Conservation (phyloP, 1,140 invertebrate species). For the Parasteatoda tepidariorum region DNA sequence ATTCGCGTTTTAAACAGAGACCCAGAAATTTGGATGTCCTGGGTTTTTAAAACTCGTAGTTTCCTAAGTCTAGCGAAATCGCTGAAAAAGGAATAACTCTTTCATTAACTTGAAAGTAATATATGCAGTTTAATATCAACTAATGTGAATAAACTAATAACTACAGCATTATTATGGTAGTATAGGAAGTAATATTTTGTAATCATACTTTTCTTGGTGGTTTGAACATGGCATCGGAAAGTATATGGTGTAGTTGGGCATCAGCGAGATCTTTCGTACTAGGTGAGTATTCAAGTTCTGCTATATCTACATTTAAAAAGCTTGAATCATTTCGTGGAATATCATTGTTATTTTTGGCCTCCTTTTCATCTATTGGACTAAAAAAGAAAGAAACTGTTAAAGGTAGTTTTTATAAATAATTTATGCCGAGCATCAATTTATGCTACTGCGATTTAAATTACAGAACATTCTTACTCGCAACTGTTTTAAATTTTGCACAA, state of each 20-base stretch:
- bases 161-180: too few species aligned
- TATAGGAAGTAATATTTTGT: not conserved
- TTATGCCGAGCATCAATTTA: too few species aligned
- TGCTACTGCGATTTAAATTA: too few species aligned
- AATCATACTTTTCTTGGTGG: conserved; percentile 84
- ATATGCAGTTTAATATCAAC: too few species aligned
- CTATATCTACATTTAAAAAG: conserved; percentile 83
- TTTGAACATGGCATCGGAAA: conserved; percentile 90
- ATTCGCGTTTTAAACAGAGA: too few species aligned
- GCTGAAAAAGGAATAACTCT: too few species aligned
- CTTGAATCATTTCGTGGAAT: conserved; percentile 48
- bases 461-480: not conserved
- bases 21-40: too few species aligned
- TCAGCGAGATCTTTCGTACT: conserved; percentile 91
- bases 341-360: not conserved
- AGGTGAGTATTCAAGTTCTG: conserved; percentile 91
- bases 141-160: too few species aligned
- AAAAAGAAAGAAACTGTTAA: not conserved
- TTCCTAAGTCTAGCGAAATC: too few species aligned
- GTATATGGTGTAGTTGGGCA: conserved; percentile 90
- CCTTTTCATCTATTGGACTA: conserved; percentile 38
- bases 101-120: too few species aligned
- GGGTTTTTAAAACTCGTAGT: too few species aligned
- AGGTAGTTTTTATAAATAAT: too few species aligned
- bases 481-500: not conserved